phyloP scores from a whole-genome alignment of 2,888 invertebrate species.

The Epistrophe eligans region DNA sequence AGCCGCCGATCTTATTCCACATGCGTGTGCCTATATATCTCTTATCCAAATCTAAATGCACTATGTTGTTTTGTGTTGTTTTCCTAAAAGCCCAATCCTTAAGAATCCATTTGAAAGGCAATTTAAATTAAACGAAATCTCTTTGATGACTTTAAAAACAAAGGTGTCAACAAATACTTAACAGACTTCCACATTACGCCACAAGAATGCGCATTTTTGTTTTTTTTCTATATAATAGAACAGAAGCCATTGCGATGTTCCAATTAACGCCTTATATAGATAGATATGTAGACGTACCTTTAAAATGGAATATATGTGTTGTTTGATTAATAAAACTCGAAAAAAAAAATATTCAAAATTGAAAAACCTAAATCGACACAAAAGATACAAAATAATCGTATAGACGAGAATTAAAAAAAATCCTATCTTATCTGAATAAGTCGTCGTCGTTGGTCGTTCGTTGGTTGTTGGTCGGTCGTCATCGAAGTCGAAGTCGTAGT shows the following conservation, averaged over 20 bases:
- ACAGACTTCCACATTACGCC: slow-evolving; percentile 65
- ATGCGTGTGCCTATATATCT: neutral
- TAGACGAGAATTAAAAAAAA: slow-evolving; percentile 19
- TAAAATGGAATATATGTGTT: slow-evolving; percentile 51
- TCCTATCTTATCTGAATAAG: slow-evolving; percentile 32
- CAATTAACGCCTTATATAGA: slow-evolving; percentile 56
- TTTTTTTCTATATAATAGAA: slow-evolving; percentile 18
- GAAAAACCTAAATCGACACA: slow-evolving; percentile 27
- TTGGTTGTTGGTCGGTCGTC: neutral
- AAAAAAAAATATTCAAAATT: neutral
- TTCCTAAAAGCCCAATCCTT: slow-evolving; percentile 35
- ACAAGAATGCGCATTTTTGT: neutral
- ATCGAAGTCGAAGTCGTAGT: neutral
- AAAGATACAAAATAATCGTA: slow-evolving; percentile 24
- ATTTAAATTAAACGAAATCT: neutral
- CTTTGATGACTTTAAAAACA: slow-evolving; percentile 43
- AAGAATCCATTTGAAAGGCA: slow-evolving; percentile 14
- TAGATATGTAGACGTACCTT: slow-evolving; percentile 4
- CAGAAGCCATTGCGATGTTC: slow-evolving; percentile 44
- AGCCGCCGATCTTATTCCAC: neutral
- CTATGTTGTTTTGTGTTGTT: slow-evolving; percentile 27
- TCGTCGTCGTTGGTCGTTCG: neutral
- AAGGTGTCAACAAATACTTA: slow-evolving; percentile 65
- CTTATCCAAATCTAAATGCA: slow-evolving; percentile 44
- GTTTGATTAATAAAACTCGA: slow-evolving; percentile 23